Conservation (phyloP, 2,888 invertebrate species). For the Pandemis cinnamomeana region DNA sequence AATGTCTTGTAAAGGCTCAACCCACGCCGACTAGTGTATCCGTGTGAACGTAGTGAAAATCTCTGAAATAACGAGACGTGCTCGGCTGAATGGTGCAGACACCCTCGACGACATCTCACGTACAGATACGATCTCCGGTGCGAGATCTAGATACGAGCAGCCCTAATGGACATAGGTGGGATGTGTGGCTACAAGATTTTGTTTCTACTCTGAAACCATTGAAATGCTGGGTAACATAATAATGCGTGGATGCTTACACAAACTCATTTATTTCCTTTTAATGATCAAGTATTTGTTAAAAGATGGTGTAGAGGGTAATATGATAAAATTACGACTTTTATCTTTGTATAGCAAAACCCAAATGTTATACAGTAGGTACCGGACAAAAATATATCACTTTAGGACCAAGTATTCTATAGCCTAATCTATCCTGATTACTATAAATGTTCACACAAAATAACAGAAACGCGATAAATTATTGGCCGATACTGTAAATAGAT, state of each 20-base stretch:
- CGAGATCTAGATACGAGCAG: conserved; percentile 20
- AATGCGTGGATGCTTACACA: too few relatives aligned
- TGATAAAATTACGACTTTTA: too few relatives aligned
- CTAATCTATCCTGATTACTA: too few relatives aligned
- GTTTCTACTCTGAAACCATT: background rate
- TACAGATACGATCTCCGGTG: conserved; percentile 25
- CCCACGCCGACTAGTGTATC: background rate
- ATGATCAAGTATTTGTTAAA: too few relatives aligned
- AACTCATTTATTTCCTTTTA: background rate
- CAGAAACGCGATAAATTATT: too few relatives aligned
- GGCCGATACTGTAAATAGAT: too few relatives aligned
- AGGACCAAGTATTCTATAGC: too few relatives aligned
- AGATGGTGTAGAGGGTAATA: too few relatives aligned
- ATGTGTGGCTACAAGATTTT: background rate
- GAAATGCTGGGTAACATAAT: background rate
- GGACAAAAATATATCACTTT: too few relatives aligned
- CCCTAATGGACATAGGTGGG: conserved; percentile 5
- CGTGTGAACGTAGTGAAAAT: conserved; percentile 6
- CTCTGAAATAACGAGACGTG: conserved; percentile 34
- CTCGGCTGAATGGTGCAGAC: conserved; percentile 29
- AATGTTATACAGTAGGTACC: too few relatives aligned
- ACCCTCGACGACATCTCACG: conserved; percentile 24
- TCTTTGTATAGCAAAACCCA: too few relatives aligned
- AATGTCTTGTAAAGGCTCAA: background rate
- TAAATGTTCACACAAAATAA: too few relatives aligned